Percentiles rank a stretch among this genome's conserved stretches.
Conservation (phyloP, 2,888 invertebrate species). For the Eucera pruinosa region DNA sequence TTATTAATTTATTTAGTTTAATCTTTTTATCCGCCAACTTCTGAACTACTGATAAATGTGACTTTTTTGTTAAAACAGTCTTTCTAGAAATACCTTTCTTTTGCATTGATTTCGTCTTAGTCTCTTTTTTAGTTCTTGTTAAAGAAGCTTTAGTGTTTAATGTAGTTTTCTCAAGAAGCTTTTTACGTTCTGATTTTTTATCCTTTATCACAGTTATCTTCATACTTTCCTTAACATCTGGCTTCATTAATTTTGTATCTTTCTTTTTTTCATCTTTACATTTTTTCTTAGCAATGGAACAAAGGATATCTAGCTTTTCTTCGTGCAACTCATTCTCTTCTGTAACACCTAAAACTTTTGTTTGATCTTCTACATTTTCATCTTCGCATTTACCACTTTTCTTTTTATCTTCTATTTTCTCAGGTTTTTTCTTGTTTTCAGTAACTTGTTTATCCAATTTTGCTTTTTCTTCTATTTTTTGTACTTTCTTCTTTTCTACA, state of each 20-base stretch:
- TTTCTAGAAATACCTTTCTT: constrained; percentile 77
- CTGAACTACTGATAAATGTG: constrained; percentile 77
- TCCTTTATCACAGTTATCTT: constrained; percentile 78
- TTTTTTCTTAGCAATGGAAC: constrained; percentile 71
- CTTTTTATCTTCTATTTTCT: constrained; percentile 73
- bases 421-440: constrained; percentile 76
- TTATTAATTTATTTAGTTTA: constrained; percentile 79
- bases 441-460: constrained; percentile 68
- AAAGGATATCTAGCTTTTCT: constrained; percentile 62
- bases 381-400: constrained; percentile 63
- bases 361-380: constrained; percentile 62
- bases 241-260: constrained; percentile 74
- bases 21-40: constrained; percentile 80
- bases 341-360: constrained; percentile 27
- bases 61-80: constrained; percentile 77
- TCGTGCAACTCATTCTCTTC: constrained; percentile 60
- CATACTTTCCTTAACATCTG: constrained; percentile 74
- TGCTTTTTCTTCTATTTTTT: constrained; percentile 73
- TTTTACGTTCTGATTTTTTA: constrained; percentile 80
- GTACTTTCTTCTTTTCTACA: constrained; percentile 70
- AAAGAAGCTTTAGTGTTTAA: constrained; percentile 53
- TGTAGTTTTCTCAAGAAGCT: constrained; percentile 74
- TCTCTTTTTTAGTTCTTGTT: constrained; percentile 73
- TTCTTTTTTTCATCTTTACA: constrained; percentile 79
- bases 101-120: constrained; percentile 72